phyloP scores from a whole-genome alignment of 1,140 invertebrate genomes.

The Euura lappo region DNA sequence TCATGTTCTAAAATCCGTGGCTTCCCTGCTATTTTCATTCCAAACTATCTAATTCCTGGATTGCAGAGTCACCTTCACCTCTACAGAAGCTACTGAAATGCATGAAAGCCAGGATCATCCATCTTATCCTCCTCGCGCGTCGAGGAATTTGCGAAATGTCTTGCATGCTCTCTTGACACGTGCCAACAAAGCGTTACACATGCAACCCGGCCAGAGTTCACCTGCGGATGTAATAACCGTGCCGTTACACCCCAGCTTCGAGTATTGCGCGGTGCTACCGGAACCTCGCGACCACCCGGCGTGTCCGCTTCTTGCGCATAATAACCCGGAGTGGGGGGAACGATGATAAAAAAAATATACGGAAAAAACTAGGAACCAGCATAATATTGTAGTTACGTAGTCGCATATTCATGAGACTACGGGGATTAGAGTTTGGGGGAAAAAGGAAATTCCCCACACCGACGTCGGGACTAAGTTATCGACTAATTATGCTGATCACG shows the following conservation, averaged over 20 bases:
- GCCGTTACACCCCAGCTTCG: no score
- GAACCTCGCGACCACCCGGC: no score
- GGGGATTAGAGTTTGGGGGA: neutral
- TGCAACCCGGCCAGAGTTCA: no score
- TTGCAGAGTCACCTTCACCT: no score
- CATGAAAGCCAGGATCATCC: neutral
- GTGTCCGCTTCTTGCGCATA: neutral
- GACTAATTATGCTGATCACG: neutral
- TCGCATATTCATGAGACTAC: neutral
- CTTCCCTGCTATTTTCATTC: no score
- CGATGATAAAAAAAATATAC: neutral
- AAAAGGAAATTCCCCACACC: neutral
- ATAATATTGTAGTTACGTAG: constrained; percentile 7
- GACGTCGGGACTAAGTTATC: neutral
- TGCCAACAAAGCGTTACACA: neutral
- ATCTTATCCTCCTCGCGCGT: neutral
- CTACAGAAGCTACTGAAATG: neutral
- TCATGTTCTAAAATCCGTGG: no score
- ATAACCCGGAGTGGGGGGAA: neutral
- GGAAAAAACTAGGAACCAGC: neutral
- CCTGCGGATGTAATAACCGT: no score
- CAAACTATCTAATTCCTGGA: no score
- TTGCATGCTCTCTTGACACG: neutral
- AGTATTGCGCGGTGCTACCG: no score
- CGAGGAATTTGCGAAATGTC: neutral